Base-by-base conservation (phyloP, 2,113 vertebrate genomes). In the Tamias sibiricus region DNA sequence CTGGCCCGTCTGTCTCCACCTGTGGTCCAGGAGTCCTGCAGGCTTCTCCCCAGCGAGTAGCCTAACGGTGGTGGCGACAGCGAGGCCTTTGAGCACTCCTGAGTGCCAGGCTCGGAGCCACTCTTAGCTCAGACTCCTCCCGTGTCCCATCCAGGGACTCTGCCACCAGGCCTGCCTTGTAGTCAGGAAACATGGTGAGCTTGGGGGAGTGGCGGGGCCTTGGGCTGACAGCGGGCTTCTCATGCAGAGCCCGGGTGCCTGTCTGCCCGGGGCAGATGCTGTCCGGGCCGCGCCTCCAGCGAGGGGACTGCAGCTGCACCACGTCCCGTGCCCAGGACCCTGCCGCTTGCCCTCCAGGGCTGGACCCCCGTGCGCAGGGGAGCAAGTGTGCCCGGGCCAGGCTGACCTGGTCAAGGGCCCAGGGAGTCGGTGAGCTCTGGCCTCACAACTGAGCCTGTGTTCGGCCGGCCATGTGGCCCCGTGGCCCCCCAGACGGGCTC, bases 361-460 rank as follows among this genome's bases (percentile, higher is more conserved):
- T 62, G 40, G 90, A 52, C 14, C 49, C 42, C 69, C 8, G 49
- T 30, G 40, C 37, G 74, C 47, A 68, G 16, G 64, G 44, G 96
- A 85, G 24, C 83, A 16, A 52, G 37, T 12, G 14, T 77, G 62
- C 71, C 13, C n/a, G 17, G 74, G 40, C 94, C 97, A 92, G 95
- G 81, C 4, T 44, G 82, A 91, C 40, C 85, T 49, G 85, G 93
- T 37, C 87, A 64, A 72, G 90, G 80, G 28, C 32, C 72, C 40
- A 71, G 95, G 92, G 66, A 81, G 71, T 35, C 12, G 44, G 52
- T 80, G 32, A 28, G 3, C 91, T 77, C 79, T 14, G 40, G 90
- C 92, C 52, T 28, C 37, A 2, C 66, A 35, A 28, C 68, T 1
- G 40, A 49, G 0, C 80, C 1, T 1, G 30, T 0, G 26, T 12